Percentiles rank a stretch among this genome's conserved stretches.
Evolutionary conservation across 2,797 vertebrate species (phyloP).

Genomic region (Tiaroga cobitis): DNA sequence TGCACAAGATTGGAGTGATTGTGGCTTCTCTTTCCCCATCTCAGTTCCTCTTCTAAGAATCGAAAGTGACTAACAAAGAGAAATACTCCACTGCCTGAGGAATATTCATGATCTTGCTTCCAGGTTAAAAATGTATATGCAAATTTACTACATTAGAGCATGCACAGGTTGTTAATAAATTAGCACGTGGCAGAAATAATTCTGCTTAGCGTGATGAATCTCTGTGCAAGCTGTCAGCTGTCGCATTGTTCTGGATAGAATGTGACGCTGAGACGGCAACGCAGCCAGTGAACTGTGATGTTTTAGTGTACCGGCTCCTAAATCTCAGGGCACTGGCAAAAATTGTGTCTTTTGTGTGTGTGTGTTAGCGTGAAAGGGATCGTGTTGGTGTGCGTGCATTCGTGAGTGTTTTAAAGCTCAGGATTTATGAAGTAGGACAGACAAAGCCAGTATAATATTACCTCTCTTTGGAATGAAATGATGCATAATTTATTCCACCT

Average conservation of each 20-base stretch:
- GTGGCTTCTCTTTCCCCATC: conserved; percentile 50
- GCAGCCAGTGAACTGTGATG: conserved; percentile 82
- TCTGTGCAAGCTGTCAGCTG: conserved; percentile 90
- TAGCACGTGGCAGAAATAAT: conserved; percentile 96
- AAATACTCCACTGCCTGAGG: conserved; percentile 57
- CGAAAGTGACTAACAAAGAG: conserved; percentile 63
- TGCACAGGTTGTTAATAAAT: conserved; percentile 88
- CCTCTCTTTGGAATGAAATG: conserved; percentile 51
- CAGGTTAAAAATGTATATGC: conserved; percentile 88
- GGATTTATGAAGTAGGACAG: conserved; percentile 53
- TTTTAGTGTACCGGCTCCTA: conserved; percentile 77
- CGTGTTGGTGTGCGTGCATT: conserved; percentile 44
- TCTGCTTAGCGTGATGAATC: conserved; percentile 92
- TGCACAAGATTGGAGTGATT: conserved; percentile 71
- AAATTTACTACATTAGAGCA: conserved; percentile 85
- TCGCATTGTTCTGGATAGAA: conserved; percentile 84
- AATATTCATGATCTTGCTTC: conserved; percentile 78
- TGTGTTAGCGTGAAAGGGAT: conserved; percentile 35
- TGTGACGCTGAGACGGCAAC: conserved; percentile 83
- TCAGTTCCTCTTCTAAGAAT: conserved; percentile 49
- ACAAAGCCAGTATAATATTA: conserved; percentile 48
- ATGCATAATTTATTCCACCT: conserved; percentile 53
- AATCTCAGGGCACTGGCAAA: conserved; percentile 58
- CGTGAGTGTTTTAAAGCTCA: conserved; percentile 41
- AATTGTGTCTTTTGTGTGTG: conserved; percentile 45